phyloP scores from a whole-genome alignment of 2,113 vertebrate species.

The Donacobius atricapilla region DNA sequence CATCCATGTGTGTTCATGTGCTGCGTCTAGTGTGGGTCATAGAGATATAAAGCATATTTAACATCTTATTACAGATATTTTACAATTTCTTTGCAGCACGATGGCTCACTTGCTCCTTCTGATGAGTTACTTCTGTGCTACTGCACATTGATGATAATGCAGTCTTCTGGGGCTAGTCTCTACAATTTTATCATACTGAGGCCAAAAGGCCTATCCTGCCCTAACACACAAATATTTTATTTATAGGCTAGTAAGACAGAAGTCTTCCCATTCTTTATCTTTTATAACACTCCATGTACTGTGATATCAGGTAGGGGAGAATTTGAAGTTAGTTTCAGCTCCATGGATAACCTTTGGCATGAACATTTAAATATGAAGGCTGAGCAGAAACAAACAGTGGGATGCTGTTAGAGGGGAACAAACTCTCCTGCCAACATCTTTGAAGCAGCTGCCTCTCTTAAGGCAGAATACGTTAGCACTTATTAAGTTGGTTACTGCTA shows the following conservation, averaged over 20 bases:
- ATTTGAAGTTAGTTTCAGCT: background rate
- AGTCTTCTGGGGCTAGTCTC: background rate
- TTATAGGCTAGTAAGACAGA: background rate
- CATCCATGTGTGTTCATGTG: background rate
- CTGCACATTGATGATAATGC: background rate
- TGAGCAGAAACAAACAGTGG: background rate
- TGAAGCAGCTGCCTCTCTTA: background rate
- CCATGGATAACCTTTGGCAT: background rate
- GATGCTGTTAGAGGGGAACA: background rate
- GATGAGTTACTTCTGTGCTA: background rate
- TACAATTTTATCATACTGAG: background rate
- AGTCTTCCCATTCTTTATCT: constrained; percentile 9
- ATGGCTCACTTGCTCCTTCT: background rate
- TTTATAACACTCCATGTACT: background rate
- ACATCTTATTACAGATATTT: background rate
- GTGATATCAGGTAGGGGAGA: background rate
- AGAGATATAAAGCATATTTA: background rate
- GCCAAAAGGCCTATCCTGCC: constrained; percentile 15
- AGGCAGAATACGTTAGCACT: background rate
- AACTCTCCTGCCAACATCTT: background rate
- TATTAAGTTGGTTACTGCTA: background rate
- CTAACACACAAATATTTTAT: constrained; percentile 15
- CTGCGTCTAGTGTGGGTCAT: background rate
- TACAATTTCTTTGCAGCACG: background rate
- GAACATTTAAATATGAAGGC: background rate